phyloP scores from a whole-genome alignment of 2,113 vertebrate genomes.

The Entelurus aequoreus region DNA sequence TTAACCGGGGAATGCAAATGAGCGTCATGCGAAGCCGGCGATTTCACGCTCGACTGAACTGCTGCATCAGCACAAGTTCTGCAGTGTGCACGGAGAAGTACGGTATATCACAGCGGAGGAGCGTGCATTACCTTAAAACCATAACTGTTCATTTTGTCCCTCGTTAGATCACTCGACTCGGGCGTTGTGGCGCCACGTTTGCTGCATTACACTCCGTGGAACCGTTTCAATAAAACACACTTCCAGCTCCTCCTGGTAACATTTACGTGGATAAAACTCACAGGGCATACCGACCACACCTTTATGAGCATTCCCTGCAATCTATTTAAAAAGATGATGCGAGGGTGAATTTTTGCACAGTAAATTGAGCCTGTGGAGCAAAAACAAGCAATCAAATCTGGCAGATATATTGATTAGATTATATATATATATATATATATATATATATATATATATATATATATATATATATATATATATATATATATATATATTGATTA shows the following conservation, averaged over 20 bases:
- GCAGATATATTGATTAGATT: no score
- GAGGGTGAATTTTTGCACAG: conserved; percentile 27
- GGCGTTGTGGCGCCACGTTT: no score
- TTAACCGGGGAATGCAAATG: conserved; percentile 59
- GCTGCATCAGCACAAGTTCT: conserved; percentile 46
- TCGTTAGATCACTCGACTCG: conserved; percentile 12
- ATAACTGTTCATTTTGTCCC: conserved; percentile 29
- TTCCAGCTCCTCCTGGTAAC: conserved; percentile 7
- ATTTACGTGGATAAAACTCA: conserved; percentile 37
- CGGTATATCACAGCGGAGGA: conserved; percentile 15
- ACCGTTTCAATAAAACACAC: conserved; percentile 19
- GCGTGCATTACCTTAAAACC: conserved; percentile 29
- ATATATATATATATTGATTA: no score
- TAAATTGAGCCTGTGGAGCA: conserved; percentile 30
- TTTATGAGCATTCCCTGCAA: conserved; percentile 61
- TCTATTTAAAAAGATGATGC: conserved; percentile 45
- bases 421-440: no score
- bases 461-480: no score
- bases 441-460: no score
- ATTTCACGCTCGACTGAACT: conserved; percentile 55
- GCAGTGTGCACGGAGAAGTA: conserved; percentile 24
- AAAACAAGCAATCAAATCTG: neutral
- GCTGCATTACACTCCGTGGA: conserved; percentile 10
- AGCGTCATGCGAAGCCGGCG: conserved; percentile 53
- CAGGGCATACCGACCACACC: conserved; percentile 54